Percentiles rank a stretch among this genome's conserved stretches.
Evolutionary conservation across 2,797 vertebrate genomes (phyloP).

Genomic region (Uromys caudimaculatus): DNA sequence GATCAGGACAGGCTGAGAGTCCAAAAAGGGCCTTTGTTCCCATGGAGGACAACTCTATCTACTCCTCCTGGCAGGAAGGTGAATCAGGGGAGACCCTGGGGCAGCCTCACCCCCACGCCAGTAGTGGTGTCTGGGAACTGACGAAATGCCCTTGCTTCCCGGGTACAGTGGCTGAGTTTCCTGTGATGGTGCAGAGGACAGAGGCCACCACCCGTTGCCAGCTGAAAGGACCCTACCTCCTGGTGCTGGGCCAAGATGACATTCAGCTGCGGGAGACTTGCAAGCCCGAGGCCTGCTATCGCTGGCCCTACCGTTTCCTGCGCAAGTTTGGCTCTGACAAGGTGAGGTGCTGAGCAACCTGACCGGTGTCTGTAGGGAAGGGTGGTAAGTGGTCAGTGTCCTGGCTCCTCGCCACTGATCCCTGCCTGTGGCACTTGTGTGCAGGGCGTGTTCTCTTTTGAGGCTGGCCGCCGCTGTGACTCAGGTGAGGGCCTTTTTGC

Average conservation of each 20-base stretch:
- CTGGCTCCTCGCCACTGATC: neutral
- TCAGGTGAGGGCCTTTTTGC: constrained; percentile 93
- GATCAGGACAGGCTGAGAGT: constrained; percentile 17
- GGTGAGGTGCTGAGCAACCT: constrained; percentile 84
- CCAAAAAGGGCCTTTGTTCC: constrained; percentile 56
- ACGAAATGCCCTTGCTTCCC: neutral
- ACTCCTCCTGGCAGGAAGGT: constrained; percentile 91
- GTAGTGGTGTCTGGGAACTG: neutral
- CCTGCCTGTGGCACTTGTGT: neutral
- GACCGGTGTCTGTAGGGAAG: neutral
- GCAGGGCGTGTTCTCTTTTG: constrained; percentile 92
- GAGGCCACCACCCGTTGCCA: constrained; percentile 90
- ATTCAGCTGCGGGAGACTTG: constrained; percentile 86
- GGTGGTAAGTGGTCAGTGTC: neutral
- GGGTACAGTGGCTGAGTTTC: constrained; percentile 85
- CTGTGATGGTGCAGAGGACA: constrained; percentile 89
- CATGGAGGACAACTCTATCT: constrained; percentile 94
- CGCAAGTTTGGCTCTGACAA: constrained; percentile 93
- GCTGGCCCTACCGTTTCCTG: constrained; percentile 93
- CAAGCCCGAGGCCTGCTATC: constrained; percentile 84
- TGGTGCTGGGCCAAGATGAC: constrained; percentile 87
- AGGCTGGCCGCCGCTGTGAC: constrained; percentile 93
- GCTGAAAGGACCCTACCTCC: constrained; percentile 90
- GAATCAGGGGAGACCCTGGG: constrained; percentile 21
- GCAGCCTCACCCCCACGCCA: neutral